Base-by-base conservation (phyloP, 2,113 vertebrate genomes). In the Megalops atlanticus region DNA sequence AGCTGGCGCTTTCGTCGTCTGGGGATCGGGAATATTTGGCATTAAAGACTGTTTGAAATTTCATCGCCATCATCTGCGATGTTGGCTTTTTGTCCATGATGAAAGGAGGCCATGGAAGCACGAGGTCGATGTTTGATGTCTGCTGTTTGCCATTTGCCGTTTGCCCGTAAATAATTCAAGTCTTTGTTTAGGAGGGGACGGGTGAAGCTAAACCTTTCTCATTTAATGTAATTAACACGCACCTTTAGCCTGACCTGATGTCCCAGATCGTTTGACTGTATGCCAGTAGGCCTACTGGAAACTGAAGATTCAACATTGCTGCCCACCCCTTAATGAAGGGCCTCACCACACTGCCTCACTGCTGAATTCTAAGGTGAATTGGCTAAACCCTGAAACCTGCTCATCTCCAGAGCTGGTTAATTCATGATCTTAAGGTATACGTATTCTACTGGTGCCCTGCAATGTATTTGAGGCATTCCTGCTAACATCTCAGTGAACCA, bases 1-100 rank as follows among this genome's bases (percentile, higher is more conserved):
- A 86, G 86, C 84, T 85, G 84, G 90, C 84, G 85, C 90, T 83
- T 85, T 80, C 85, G 82, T 88, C 86, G 91, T 89, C 79, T 91
- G 86, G 89, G 91, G 71, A 89, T 84, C 87, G 82, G 74, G 84
- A 88, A 88, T 43, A 81, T 78, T 36, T n/a, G 69, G 41, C 76
- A 82, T 82, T 76, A 78, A 79, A 81, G 85, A 78, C 83, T 80
- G 76, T 81, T 74, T 86, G 52, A 39, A 41, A 79, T 75, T 75
- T 35, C 81, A 78, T 64, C 5, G 40, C 35, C 4, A 12, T 71
- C 15, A 11, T 31, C 12, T 38, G 33, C 38, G 27, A 69, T 3
- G 58, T 80, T 84, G 27, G 77, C 7, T 27, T 52, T 47, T 69
- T 31, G 72, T 27, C n/a, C 27, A 10, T 10, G 8, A 41, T n/a